Evolutionary conservation across 2,888 invertebrate genomes (phyloP), one percentile per base, ranked within the genome.

Genomic region (Cryptus armator): DNA sequence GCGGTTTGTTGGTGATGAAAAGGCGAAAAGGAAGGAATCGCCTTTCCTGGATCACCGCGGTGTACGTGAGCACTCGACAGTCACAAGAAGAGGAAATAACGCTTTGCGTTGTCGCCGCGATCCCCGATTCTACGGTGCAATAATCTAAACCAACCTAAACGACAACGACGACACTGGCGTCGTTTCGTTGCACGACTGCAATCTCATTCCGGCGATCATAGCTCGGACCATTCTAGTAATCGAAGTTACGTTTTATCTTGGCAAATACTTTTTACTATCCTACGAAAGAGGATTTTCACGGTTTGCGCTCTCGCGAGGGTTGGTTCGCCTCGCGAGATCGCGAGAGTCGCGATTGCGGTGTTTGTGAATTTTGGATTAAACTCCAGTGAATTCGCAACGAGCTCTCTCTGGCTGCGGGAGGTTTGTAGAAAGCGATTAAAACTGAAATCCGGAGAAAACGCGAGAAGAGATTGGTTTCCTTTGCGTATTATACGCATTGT

Each of bases 191-290:
- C 59, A 44, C 68, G 70, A 14, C 48, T 12, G 72, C 72, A 77
- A 84, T 81, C 81, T 77, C 81, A 24, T 81, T 67, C 16, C 32
- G 24, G 53, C 68, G 71, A 81, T 84, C 81, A 81, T 81, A 67
- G 67, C 51, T 59, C 67, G 56, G 66, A 24, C 77, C 43, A 68
- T 81, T 67, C 67, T 72, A 77, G 80, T 84, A 77, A 84, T 81
- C 84, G 84, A 81, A 81, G 81, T 81, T 84, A 77, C 81, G 75
- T 59, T 81, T 81, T 72, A 80, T 75, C 48, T 70, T 4, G 9
- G 62, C 48, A 76, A 84, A 83, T 68, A 74, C 24, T 59, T 75
- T 79, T 84, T 66, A 72, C 67, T 66, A 46, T 44, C 19, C 44
- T 46, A 48, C 48, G 46, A 70, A 78, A 75, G 70, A 64, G 70